Conservation (phyloP, 2,888 invertebrate genomes). For the Toxonevra muliebris region DNA sequence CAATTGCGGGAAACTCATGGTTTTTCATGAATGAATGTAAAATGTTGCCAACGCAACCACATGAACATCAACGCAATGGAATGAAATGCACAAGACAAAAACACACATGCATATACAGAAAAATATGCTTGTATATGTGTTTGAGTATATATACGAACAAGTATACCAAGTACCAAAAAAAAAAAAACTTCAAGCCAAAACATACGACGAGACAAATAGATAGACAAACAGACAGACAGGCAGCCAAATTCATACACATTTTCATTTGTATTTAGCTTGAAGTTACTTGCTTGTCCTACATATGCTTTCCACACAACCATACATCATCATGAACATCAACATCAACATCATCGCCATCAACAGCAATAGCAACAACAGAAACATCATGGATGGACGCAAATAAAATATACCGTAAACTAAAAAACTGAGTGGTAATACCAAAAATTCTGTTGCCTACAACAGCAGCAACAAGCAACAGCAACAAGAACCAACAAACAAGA, state of each 20-base stretch:
- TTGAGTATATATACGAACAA: background rate
- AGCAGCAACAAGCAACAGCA: slow-evolving; percentile 14
- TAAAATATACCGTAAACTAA: too few species aligned
- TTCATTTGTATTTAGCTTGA: too few species aligned
- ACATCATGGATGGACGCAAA: too few species aligned
- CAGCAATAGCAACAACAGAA: background rate
- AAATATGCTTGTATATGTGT: background rate
- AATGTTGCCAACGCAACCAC: slow-evolving; percentile 9
- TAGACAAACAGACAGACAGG: background rate
- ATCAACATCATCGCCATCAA: background rate
- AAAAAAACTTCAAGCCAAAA: slow-evolving; percentile 2
- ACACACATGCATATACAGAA: background rate
- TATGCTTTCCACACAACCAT: too few species aligned
- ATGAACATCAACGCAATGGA: slow-evolving; percentile 19
- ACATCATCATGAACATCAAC: slow-evolving; percentile 5
- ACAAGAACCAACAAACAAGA: background rate
- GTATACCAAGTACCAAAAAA: background rate
- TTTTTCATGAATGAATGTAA: slow-evolving; percentile 36
- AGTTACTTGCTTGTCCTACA: too few species aligned
- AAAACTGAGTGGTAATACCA: too few species aligned
- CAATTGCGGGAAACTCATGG: slow-evolving; percentile 62
- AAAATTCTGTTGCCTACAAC: background rate
- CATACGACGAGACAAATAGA: background rate
- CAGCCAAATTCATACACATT: background rate
- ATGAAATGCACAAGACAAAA: slow-evolving; percentile 16